These are phyloP conservation scores for Anguilla marmorata DNA, from an alignment of 2,797 vertebrate species.

Conservation along the genomic window DNA sequence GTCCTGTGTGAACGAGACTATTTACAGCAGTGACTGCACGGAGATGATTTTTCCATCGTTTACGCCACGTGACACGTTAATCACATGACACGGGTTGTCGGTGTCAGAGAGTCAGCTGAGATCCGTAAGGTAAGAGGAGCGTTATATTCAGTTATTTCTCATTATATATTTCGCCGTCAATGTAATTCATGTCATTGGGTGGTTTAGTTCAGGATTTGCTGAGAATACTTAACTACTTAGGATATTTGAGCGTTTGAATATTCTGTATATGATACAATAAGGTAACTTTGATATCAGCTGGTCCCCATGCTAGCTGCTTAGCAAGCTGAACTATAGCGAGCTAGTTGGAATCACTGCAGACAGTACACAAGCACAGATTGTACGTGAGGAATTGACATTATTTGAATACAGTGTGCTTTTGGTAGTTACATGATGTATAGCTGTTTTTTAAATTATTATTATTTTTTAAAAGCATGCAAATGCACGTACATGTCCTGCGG, in stretches of 20 bases:
- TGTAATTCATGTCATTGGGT: background rate
- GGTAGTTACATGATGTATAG: background rate
- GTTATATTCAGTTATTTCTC: background rate
- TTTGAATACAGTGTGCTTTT: background rate
- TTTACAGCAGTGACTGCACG: background rate
- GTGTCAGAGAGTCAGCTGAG: slow-evolving; percentile 16
- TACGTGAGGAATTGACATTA: background rate
- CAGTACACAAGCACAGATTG: background rate
- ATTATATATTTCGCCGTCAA: background rate
- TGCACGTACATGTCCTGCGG: background rate
- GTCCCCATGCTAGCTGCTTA: background rate
- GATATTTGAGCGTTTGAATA: background rate
- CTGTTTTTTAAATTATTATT: background rate
- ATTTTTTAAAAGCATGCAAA: background rate
- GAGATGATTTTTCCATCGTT: background rate
- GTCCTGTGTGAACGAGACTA: background rate
- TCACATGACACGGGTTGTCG: background rate
- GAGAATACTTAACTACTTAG: background rate
- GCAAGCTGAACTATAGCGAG: background rate
- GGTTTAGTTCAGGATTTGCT: background rate
- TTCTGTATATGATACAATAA: background rate
- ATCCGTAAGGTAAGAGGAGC: background rate
- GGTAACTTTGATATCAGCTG: background rate
- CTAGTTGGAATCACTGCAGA: background rate
- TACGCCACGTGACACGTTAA: background rate